Evolutionary conservation across 2,888 invertebrate species (phyloP).

Genomic region (Calliphora vomitoria): DNA sequence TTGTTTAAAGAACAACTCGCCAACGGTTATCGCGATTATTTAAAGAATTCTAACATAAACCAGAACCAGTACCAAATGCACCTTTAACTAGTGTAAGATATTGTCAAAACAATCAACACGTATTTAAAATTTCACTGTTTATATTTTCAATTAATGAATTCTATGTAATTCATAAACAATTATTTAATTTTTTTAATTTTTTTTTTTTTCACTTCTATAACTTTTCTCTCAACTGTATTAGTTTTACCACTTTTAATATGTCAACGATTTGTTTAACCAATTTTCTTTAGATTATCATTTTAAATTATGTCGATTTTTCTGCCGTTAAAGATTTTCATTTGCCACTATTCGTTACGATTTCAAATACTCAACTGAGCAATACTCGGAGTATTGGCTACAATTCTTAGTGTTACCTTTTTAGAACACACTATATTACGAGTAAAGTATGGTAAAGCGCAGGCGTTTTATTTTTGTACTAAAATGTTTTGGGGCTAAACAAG

Average conservation of each 20-base stretch:
- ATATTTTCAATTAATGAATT: too few species aligned
- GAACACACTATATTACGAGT: not conserved
- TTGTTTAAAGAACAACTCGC: too few species aligned
- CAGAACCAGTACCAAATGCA: too few species aligned
- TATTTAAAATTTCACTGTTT: too few species aligned
- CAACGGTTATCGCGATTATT: too few species aligned
- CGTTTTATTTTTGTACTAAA: not conserved
- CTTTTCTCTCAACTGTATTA: constrained; percentile 12
- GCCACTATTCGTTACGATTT: constrained; percentile 62
- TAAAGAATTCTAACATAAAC: too few species aligned
- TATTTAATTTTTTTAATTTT: not conserved
- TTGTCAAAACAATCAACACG: too few species aligned
- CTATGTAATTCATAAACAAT: not conserved
- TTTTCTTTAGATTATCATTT: not conserved
- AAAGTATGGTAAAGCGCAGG: not conserved
- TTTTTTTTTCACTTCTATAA: not conserved
- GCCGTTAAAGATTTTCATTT: constrained; percentile 46
- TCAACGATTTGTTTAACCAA: constrained; percentile 34
- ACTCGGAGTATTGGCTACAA: not conserved
- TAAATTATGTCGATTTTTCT: constrained; percentile 12
- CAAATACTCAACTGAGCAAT: constrained; percentile 68
- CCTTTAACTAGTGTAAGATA: too few species aligned
- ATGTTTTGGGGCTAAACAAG: not conserved
- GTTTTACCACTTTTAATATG: constrained; percentile 22
- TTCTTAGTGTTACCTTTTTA: constrained; percentile 27